Conservation (phyloP, 92 coral and sea anemone species). For the Zoanthus sansibaricus region DNA sequence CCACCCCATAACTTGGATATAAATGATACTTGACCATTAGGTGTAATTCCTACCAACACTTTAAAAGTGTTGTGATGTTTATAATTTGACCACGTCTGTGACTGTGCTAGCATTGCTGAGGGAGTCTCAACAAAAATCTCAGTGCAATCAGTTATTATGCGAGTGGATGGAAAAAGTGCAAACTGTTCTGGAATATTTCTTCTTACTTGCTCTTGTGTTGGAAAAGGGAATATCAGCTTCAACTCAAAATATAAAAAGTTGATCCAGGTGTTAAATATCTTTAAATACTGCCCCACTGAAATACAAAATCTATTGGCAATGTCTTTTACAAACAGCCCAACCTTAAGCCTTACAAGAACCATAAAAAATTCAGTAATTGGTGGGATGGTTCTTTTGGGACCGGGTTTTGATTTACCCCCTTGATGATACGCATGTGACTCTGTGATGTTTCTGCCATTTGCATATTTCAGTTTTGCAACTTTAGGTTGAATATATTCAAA, state of each 20-base stretch:
- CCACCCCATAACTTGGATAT: too few relatives aligned
- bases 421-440: neutral
- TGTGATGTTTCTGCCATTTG: neutral
- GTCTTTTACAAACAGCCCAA: conserved; percentile 67
- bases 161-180: too few relatives aligned
- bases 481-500: conserved; percentile 30
- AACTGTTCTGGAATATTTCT: conserved; percentile 70
- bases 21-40: too few relatives aligned
- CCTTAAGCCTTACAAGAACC: conserved; percentile 63
- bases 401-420: neutral
- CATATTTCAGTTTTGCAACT: neutral
- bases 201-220: conserved; percentile 54
- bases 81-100: too few relatives aligned
- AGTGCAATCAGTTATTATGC: too few relatives aligned
- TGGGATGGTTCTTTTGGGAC: neutral
- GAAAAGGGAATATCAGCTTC: conserved; percentile 58
- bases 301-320: conserved; percentile 57
- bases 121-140: too few relatives aligned
- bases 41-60: too few relatives aligned
- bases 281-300: conserved; percentile 51
- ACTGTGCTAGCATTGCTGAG: too few relatives aligned
- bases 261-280: conserved; percentile 64
- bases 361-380: conserved; percentile 55
- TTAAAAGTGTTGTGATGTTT: too few relatives aligned
- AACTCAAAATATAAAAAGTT: conserved; percentile 62